Evolutionary conservation across 2,888 invertebrate genomes (phyloP).

Genomic region (Cryptocephalus moraei): DNA sequence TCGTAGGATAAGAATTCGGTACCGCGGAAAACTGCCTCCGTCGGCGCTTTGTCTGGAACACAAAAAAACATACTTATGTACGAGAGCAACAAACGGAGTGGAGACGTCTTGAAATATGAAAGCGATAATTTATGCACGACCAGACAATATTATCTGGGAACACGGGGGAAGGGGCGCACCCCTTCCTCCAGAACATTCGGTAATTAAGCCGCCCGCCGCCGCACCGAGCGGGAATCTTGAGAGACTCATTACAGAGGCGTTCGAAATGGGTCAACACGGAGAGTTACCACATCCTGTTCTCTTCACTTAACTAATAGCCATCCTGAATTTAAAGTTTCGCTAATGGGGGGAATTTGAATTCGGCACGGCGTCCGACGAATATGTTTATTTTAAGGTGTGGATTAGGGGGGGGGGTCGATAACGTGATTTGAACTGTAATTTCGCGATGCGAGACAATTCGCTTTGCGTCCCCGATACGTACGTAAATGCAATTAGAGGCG

Average conservation of each 20-base stretch:
- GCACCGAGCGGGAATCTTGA: constrained; percentile 4
- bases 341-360: constrained; percentile 6
- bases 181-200: background rate
- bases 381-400: background rate
- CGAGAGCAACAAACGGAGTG: too few species aligned
- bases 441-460: too few species aligned
- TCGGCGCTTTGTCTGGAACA: constrained; percentile 78
- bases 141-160: too few species aligned
- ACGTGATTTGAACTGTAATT: too few species aligned
- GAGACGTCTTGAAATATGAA: too few species aligned
- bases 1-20: constrained; percentile 88
- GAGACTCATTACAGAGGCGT: constrained; percentile 5
- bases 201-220: constrained; percentile 5
- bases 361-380: background rate
- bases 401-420: too few species aligned
- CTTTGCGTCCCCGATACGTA: too few species aligned
- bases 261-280: constrained; percentile 8
- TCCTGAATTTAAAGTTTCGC: constrained; percentile 6
- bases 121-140: too few species aligned
- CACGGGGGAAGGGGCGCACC: too few species aligned
- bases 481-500: too few species aligned
- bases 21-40: constrained; percentile 88
- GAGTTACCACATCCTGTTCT: constrained; percentile 10
- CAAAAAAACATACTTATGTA: background rate
- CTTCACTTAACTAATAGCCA: constrained; percentile 3